phyloP scores from a whole-genome alignment of 2,797 vertebrate genomes.

The Helostoma temminkii region DNA sequence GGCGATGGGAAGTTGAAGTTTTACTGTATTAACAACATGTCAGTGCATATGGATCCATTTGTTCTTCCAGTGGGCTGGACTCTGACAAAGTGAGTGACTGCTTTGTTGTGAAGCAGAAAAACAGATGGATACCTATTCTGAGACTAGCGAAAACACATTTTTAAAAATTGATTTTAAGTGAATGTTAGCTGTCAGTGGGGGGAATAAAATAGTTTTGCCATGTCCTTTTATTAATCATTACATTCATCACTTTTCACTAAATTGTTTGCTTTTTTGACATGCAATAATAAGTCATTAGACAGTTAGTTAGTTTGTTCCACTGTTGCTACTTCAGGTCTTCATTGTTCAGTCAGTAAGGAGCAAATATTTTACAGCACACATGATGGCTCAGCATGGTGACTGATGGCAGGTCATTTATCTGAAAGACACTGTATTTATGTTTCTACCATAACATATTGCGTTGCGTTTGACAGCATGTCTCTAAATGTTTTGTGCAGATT shows the following conservation, averaged over 20 bases:
- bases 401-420: constrained; percentile 26
- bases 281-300: constrained; percentile 22
- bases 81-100: constrained; percentile 32
- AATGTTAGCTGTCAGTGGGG: not conserved
- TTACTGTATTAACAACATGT: not conserved
- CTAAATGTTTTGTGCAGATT: constrained; percentile 23
- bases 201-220: not conserved
- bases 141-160: constrained; percentile 1
- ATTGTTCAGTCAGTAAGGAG: not conserved
- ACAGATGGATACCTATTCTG: not conserved
- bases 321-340: constrained; percentile 3
- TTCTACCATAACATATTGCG: not conserved
- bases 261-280: constrained; percentile 4
- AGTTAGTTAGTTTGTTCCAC: constrained; percentile 9
- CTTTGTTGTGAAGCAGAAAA: constrained; percentile 24
- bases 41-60: constrained; percentile 25
- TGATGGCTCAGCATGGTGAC: constrained; percentile 11
- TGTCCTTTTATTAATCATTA: constrained; percentile 17
- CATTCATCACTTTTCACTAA: constrained; percentile 10
- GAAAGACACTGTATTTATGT: constrained; percentile 28
- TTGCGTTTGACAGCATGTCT: constrained; percentile 21
- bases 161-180: constrained; percentile 27
- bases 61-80: constrained; percentile 5
- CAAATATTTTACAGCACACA: constrained; percentile 4
- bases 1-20: not conserved